These are phyloP conservation scores for Oreonectes daqikongensis DNA, from an alignment of 2,797 vertebrate species.

Conservation along the genomic window DNA sequence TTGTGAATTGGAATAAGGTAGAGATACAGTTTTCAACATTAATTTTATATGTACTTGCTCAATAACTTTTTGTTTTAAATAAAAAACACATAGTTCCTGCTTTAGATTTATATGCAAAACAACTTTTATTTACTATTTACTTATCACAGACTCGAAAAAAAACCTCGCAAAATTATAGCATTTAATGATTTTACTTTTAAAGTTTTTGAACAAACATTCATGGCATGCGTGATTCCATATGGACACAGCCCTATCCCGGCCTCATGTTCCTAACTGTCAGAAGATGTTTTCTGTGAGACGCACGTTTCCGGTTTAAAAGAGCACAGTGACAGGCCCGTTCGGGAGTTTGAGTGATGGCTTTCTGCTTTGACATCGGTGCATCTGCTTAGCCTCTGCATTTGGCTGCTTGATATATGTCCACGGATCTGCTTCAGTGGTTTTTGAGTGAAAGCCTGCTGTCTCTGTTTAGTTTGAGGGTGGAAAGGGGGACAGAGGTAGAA, in stretches of 20 bases:
- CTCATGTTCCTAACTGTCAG: conserved; percentile 30
- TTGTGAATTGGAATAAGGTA: no score
- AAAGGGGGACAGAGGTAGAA: conserved; percentile 15
- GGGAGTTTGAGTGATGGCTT: conserved; percentile 47
- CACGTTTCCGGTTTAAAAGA: conserved; percentile 60
- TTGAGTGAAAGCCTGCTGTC: conserved; percentile 58
- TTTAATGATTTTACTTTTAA: not conserved
- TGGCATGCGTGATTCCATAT: conserved; percentile 4
- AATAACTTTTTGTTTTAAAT: no score
- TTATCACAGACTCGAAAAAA: not conserved
- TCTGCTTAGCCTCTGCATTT: conserved; percentile 63
- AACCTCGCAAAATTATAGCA: not conserved
- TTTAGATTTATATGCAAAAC: no score
- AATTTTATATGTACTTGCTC: no score
- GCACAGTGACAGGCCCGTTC: conserved; percentile 40
- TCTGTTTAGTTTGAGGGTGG: conserved; percentile 41
- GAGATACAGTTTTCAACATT: no score
- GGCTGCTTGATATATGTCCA: conserved; percentile 46
- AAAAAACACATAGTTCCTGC: no score
- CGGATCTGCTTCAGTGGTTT: conserved; percentile 58
- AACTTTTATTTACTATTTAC: not conserved
- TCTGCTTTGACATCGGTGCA: conserved; percentile 49
- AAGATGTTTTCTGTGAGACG: conserved; percentile 30
- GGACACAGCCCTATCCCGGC: not conserved
- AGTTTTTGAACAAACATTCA: not conserved